phyloP scores from a whole-genome alignment of 1,140 invertebrate genomes.

The Andricus grossulariae region DNA sequence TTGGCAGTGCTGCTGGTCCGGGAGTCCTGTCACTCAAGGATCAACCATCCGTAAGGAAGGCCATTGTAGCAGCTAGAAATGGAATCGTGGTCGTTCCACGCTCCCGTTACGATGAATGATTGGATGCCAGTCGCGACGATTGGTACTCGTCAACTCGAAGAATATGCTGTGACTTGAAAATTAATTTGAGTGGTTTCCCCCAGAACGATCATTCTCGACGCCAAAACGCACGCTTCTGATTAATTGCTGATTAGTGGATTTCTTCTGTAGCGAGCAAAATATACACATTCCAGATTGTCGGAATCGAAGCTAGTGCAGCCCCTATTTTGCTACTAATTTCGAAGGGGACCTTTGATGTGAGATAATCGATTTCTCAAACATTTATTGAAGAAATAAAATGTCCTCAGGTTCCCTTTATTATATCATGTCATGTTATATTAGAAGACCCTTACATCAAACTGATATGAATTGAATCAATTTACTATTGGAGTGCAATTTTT shows the following conservation, averaged over 20 bases:
- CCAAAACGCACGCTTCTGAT: slow-evolving; percentile 54
- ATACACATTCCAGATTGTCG: no score
- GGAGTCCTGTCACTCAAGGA: slow-evolving; percentile 71
- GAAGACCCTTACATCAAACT: no score
- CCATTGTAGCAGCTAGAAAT: slow-evolving; percentile 69
- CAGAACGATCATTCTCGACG: slow-evolving; percentile 43
- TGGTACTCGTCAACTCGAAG: slow-evolving; percentile 62
- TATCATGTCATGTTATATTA: no score
- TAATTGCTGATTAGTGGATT: slow-evolving; percentile 55
- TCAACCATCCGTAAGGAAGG: slow-evolving; percentile 70
- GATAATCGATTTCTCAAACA: no score
- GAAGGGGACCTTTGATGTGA: no score
- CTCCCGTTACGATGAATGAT: slow-evolving; percentile 51
- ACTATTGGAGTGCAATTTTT: no score
- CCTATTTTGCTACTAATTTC: no score
- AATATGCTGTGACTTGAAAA: slow-evolving; percentile 74
- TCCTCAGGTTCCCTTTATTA: no score
- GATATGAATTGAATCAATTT: no score
- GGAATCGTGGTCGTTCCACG: slow-evolving; percentile 57
- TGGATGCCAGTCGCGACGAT: slow-evolving; percentile 63
- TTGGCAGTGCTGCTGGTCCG: slow-evolving; percentile 49
- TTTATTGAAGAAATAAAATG: no score
- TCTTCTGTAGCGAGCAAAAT: no score
- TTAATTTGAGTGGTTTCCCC: slow-evolving; percentile 74
- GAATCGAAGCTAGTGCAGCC: no score